Conservation (phyloP, 2,888 invertebrate species). For the Stenodema calcarata region DNA sequence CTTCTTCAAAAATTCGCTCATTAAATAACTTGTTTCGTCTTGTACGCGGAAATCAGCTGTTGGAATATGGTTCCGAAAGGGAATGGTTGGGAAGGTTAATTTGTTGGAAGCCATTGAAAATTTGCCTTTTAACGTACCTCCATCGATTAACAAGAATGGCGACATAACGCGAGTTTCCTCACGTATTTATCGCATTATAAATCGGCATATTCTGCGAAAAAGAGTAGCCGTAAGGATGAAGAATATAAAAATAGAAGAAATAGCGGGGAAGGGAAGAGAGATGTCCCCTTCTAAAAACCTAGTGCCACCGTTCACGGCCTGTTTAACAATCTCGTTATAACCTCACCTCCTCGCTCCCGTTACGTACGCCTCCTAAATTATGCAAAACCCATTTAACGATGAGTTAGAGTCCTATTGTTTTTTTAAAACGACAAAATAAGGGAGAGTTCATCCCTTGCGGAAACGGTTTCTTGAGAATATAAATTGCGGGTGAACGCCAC, state of each 20-base stretch:
- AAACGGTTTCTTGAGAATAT: not conserved
- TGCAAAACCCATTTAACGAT: slow-evolving; percentile 43
- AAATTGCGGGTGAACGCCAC: not conserved
- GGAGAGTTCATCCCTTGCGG: not conserved
- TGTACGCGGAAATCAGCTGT: too few species aligned
- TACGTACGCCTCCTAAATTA: slow-evolving; percentile 27
- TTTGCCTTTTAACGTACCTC: too few species aligned
- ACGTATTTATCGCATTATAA: not conserved
- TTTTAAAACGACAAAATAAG: not conserved
- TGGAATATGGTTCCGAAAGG: too few species aligned
- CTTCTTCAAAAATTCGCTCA: too few species aligned
- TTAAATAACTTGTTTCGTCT: too few species aligned
- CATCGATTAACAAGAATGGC: too few species aligned
- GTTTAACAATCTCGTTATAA: slow-evolving; percentile 29
- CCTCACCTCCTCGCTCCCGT: not conserved
- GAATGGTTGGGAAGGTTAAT: too few species aligned
- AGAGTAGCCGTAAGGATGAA: not conserved
- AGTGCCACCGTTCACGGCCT: not conserved
- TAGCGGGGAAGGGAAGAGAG: not conserved
- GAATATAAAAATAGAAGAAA: not conserved
- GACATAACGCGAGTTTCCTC: too few species aligned
- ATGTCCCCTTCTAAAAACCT: not conserved
- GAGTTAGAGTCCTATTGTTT: slow-evolving; percentile 42
- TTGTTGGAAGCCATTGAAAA: too few species aligned
- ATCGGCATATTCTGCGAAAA: not conserved